Evolutionary conservation across 2,888 invertebrate species (phyloP).

Genomic region (Cactoblastis cactorum): DNA sequence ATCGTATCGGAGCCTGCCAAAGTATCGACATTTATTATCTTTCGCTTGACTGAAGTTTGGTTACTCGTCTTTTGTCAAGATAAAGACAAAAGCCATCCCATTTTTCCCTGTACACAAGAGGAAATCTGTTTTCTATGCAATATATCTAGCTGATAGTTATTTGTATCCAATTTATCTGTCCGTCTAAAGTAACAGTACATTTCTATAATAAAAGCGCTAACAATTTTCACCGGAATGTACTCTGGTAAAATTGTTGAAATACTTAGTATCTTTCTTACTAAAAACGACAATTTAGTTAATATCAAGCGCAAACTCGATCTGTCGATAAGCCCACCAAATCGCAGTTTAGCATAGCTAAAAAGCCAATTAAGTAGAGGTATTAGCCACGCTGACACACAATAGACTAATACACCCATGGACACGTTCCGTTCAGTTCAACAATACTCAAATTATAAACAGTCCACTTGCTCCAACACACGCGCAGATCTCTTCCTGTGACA

Average conservation of each 20-base stretch:
- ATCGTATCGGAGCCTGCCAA: conserved; percentile 13
- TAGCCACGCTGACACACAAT: conserved; percentile 53
- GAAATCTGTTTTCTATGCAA: conserved; percentile 7
- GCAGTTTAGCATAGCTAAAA: conserved; percentile 43
- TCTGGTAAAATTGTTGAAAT: too few relatives aligned
- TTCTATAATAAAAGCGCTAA: neutral
- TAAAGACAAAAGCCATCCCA: conserved; percentile 13
- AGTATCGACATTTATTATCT: conserved; percentile 15
- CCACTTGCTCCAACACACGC: conserved; percentile 72
- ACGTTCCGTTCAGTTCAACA: conserved; percentile 65
- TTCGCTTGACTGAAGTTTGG: conserved; percentile 15
- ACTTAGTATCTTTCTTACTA: neutral
- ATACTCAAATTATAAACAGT: conserved; percentile 78
- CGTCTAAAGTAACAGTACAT: neutral
- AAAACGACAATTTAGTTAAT: conserved; percentile 16
- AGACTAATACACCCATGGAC: conserved; percentile 44
- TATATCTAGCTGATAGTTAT: conserved; percentile 8
- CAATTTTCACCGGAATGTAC: neutral
- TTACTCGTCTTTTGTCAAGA: conserved; percentile 15
- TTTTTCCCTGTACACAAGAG: conserved; percentile 12
- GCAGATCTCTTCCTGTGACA: conserved; percentile 73
- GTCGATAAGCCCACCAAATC: conserved; percentile 23
- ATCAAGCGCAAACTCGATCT: conserved; percentile 22
- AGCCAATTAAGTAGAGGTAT: conserved; percentile 66
- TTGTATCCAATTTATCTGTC: neutral